Evolutionary conservation across 2,113 vertebrate genomes (phyloP).

Genomic region (Saccopteryx leptura): DNA sequence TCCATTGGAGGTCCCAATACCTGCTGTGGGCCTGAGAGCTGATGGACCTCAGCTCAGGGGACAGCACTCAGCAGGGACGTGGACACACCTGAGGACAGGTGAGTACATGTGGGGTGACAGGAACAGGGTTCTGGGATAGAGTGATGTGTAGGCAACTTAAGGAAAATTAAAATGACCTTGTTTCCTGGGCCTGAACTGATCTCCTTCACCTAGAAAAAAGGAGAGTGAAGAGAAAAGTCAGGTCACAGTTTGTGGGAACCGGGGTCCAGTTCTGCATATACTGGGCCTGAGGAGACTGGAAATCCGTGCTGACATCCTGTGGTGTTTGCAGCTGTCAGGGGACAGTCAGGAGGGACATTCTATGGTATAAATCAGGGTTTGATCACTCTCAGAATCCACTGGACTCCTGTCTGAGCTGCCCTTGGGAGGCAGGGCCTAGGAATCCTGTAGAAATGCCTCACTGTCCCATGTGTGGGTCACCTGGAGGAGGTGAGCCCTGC

Average conservation of each 20-base stretch:
- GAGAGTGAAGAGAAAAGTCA: too few relatives aligned
- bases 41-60: not conserved
- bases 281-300: not conserved
- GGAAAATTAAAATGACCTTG: not conserved
- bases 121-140: not conserved
- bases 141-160: too few relatives aligned
- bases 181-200: rapidly evolving
- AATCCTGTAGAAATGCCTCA: not conserved
- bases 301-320: not conserved
- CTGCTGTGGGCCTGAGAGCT: not conserved
- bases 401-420: not conserved
- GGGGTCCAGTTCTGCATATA: not conserved
- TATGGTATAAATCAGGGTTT: rapidly evolving
- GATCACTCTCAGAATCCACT: not conserved
- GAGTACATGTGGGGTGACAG: not conserved
- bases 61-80: rapidly evolving
- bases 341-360: rapidly evolving
- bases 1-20: too few relatives aligned
- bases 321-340: not conserved
- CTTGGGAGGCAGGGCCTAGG: rapidly evolving
- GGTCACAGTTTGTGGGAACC: not conserved
- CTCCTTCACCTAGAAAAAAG: not conserved
- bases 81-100: too few relatives aligned
- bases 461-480: rapidly evolving
- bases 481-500: not conserved